Evolutionary conservation across 2,797 vertebrate species (phyloP).

Genomic region (Carapus acus): DNA sequence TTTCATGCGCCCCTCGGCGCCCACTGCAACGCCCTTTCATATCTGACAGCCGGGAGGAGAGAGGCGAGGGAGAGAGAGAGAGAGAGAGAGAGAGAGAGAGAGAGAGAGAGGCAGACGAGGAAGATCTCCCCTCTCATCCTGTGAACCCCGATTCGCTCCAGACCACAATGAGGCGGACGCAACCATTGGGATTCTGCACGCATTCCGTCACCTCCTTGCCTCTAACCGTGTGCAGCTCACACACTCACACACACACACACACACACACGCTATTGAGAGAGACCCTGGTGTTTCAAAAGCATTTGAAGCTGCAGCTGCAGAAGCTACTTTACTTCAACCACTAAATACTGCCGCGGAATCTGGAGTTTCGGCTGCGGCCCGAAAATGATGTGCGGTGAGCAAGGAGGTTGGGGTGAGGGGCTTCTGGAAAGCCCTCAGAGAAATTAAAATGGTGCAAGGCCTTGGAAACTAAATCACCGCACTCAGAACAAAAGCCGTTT

Average conservation of each 20-base stretch:
- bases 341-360: slow-evolving; percentile 61
- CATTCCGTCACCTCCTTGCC: slow-evolving; percentile 58
- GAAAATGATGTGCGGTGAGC: slow-evolving; percentile 55
- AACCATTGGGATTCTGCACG: slow-evolving; percentile 67
- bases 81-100: slow-evolving; percentile 35
- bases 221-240: slow-evolving; percentile 35
- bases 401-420: slow-evolving; percentile 7
- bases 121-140: slow-evolving; percentile 28
- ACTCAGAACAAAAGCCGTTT: slow-evolving; percentile 8
- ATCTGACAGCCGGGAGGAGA: slow-evolving; percentile 33
- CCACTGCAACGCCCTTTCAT: slow-evolving; percentile 17
- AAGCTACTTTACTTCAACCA: slow-evolving; percentile 54
- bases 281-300: slow-evolving; percentile 58
- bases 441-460: slow-evolving; percentile 48
- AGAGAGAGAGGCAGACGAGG: too few species aligned
- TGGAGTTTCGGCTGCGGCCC: slow-evolving; percentile 57
- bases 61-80: slow-evolving; percentile 34
- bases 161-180: slow-evolving; percentile 63
- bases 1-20: background rate
- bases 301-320: slow-evolving; percentile 56
- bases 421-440: slow-evolving; percentile 18
- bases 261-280: slow-evolving; percentile 41
- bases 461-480: slow-evolving; percentile 28
- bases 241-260: too few species aligned
- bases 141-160: slow-evolving; percentile 48